A percentile compares a stretch with the other conserved stretches of the same genome.
Conservation (phyloP, 2,888 invertebrate genomes). For the Xylophagus ater region DNA sequence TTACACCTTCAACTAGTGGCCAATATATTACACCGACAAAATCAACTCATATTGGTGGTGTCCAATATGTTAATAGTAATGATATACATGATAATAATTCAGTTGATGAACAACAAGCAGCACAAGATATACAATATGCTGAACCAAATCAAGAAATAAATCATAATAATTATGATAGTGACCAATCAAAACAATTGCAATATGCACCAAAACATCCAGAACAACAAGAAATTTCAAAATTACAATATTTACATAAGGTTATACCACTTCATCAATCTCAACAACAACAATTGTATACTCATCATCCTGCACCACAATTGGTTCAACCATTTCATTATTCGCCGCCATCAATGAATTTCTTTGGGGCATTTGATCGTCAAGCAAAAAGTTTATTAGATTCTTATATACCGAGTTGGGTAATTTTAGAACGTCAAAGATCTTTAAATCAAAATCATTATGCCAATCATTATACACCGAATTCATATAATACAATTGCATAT, state of each 20-base stretch:
- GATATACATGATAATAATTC: conserved; percentile 1
- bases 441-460: conserved; percentile 8
- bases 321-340: background rate
- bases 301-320: conserved; percentile 7
- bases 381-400: conserved; percentile 48
- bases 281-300: conserved; percentile 2
- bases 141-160: conserved; percentile 13
- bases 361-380: conserved; percentile 23
- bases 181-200: conserved; percentile 31
- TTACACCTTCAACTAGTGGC: conserved; percentile 10
- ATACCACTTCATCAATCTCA: conserved; percentile 11
- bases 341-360: conserved; percentile 16
- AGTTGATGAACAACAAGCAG: background rate
- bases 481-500: conserved; percentile 27
- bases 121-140: conserved; percentile 18
- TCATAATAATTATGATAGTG: background rate
- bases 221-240: conserved; percentile 21
- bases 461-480: conserved; percentile 21
- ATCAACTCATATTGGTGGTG: background rate
- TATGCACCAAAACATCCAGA: conserved; percentile 27
- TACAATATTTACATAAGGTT: conserved; percentile 22
- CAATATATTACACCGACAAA: conserved; percentile 6
- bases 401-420: conserved; percentile 47
- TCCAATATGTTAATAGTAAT: conserved; percentile 7
- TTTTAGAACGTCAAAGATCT: conserved; percentile 23